A percentile compares a stretch with the other conserved stretches of the same genome.
Conservation (phyloP, 1,140 invertebrate genomes). For the Scylla paramamosain region DNA sequence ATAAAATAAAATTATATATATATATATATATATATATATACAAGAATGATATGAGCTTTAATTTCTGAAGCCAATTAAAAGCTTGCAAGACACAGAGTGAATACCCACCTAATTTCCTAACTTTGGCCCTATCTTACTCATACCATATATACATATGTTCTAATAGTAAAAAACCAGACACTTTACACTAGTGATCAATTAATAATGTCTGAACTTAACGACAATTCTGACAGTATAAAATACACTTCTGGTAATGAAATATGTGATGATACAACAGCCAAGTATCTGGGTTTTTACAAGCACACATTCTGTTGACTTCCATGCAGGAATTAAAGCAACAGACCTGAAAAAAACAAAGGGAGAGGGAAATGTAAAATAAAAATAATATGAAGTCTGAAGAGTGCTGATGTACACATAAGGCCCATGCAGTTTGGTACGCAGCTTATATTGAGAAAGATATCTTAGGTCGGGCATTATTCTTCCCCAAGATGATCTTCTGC, state of each 20-base stretch:
- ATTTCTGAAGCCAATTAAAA: no score
- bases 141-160: slow-evolving; percentile 6
- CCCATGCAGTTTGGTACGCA: slow-evolving; percentile 45
- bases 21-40: slow-evolving; percentile 19
- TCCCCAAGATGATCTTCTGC: slow-evolving; percentile 97
- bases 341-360: slow-evolving; percentile 50
- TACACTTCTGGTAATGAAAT: background rate
- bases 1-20: background rate
- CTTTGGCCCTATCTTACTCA: background rate
- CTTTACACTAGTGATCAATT: slow-evolving; percentile 34
- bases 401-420: slow-evolving; percentile 22
- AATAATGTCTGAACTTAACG: background rate
- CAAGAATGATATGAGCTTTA: background rate
- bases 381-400: background rate
- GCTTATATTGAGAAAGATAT: slow-evolving; percentile 86
- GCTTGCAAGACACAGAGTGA: no score
- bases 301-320: slow-evolving; percentile 34
- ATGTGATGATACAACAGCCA: background rate
- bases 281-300: slow-evolving; percentile 54
- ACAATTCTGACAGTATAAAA: background rate
- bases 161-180: slow-evolving; percentile 48
- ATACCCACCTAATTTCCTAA: background rate
- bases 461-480: slow-evolving; percentile 97
- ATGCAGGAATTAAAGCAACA: slow-evolving; percentile 36
- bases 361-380: slow-evolving; percentile 16